Evolutionary conservation across 2,113 vertebrate species (phyloP).

Genomic region (Pelecanoides urinatrix): DNA sequence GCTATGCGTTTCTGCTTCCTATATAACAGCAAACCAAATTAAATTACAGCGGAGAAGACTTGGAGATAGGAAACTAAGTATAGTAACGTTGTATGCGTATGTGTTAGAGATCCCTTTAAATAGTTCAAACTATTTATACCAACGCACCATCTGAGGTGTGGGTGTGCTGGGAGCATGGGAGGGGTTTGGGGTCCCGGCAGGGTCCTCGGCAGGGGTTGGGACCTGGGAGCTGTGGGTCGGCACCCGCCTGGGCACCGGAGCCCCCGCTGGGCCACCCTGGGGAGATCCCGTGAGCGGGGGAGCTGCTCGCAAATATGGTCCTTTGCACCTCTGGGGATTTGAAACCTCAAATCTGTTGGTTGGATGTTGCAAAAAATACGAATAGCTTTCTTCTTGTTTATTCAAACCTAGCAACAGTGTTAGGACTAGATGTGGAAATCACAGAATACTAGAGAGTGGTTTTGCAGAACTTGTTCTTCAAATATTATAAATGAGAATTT

Average conservation of each 20-base stretch:
- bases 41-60: not conserved
- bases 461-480: not conserved
- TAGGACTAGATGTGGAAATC: not conserved
- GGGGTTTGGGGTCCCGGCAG: not conserved
- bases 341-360: not conserved
- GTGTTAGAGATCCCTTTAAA: not conserved
- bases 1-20: not conserved
- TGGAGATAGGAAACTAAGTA: not conserved
- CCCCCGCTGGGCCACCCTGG: not conserved
- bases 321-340: not conserved
- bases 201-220: not conserved
- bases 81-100: accelerated
- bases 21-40: not conserved
- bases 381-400: no score
- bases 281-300: not conserved
- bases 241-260: not conserved
- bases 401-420: not conserved
- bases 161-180: not conserved
- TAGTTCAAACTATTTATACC: not conserved
- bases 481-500: not conserved
- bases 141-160: accelerated
- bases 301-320: accelerated
- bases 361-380: not conserved
- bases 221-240: not conserved
- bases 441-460: not conserved